These are phyloP conservation scores for Psilopogon haemacephalus DNA, from an alignment of 2,113 vertebrate genomes.

Conservation along the genomic window DNA sequence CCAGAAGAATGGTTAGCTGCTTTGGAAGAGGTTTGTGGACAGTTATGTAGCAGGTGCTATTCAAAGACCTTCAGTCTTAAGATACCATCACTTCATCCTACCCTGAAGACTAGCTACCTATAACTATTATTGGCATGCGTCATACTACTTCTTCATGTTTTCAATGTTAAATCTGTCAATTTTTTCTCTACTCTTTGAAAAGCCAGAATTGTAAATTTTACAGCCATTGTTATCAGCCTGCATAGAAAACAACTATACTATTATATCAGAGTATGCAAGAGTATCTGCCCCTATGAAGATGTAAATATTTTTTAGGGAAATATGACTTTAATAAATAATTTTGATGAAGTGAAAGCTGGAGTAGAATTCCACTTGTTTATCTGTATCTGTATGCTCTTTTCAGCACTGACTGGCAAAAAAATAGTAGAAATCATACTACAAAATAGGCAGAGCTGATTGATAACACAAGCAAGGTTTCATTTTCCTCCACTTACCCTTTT, in stretches of 20 bases:
- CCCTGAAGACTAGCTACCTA: neutral
- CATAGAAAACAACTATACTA: neutral
- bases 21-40: neutral
- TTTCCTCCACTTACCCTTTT: neutral
- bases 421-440: neutral
- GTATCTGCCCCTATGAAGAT: neutral
- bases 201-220: neutral
- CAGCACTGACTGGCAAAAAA: neutral
- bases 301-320: neutral
- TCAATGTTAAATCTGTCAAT: neutral
- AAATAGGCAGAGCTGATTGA: neutral
- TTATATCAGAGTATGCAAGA: neutral
- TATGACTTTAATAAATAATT: neutral
- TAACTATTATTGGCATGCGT: neutral
- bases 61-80: neutral
- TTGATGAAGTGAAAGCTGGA: neutral
- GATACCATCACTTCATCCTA: neutral
- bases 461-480: neutral
- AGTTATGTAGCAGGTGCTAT: neutral
- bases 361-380: neutral
- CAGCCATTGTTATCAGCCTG: neutral
- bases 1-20: neutral
- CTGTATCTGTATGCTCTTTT: neutral
- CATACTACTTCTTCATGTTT: neutral
- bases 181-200: neutral